Evolutionary conservation across 2,113 vertebrate species (phyloP), one percentile per base, ranked within the genome.

Genomic region (Sinocyclocheilus anshuiensis): DNA sequence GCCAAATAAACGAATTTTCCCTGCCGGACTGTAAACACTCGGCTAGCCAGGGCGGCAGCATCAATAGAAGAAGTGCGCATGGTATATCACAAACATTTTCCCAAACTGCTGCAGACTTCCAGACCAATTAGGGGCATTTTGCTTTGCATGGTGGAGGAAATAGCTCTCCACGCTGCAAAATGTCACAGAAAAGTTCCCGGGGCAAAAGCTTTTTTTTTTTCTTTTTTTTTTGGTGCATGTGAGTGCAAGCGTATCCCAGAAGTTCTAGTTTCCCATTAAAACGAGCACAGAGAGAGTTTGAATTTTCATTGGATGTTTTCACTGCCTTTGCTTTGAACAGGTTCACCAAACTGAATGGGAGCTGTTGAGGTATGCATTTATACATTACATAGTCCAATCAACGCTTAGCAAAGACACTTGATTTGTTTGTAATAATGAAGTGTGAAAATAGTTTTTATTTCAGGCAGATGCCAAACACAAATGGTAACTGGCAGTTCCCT

Each of bases 91-190:
- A 94, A 95, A 95, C 93, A 93, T 95, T 95, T 95, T 92, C 87
- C 92, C 94, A 92, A 96, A 95, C 94, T 95, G 93, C 94, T 92
- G 90, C 94, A 95, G 94, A 95, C 92, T 96, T 96, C 94, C 93
- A 89, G 92, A 92, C 93, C 94, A 97, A 97, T 97, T 97, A 96
- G 94, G 93, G 92, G 93, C 93, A 92, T 93, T 95, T 95, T 95
- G 91, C 90, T 94, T 92, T 94, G 94, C 96, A 94, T 94, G 90
- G 90, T 92, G 91, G 92, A 97, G 96, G 95, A 97, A 97, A 97
- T 96, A 90, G 95, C 94, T 97, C 94, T 94, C 93, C 94, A 95
- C 91, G 95, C 96, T 97, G 96, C 91, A 94, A 94, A 96, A 96
- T 95, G 95, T 97, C 95, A 96, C 94, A 91, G 93, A 90, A 94